A percentile compares a stretch with the other conserved stretches of the same genome.
Evolutionary conservation across 2,113 vertebrate species (phyloP).

Genomic region (Calidris pugnax): DNA sequence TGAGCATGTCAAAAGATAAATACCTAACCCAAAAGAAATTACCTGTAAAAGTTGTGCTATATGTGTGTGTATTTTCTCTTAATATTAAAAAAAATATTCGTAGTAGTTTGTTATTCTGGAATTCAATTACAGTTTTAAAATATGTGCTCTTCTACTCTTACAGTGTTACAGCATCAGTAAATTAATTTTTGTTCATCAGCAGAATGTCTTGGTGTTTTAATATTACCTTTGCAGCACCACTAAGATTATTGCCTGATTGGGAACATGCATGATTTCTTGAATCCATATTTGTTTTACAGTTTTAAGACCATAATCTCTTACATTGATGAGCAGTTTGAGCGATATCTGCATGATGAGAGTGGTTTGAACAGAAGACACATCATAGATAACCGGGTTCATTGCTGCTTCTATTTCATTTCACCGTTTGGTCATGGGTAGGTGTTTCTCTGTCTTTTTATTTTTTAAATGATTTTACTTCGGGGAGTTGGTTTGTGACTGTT

Average conservation of each 20-base stretch:
- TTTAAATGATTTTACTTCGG: background rate
- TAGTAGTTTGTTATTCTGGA: background rate
- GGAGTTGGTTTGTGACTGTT: background rate
- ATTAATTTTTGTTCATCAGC: background rate
- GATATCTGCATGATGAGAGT: conserved; percentile 97
- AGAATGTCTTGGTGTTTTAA: background rate
- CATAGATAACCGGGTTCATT: conserved; percentile 95
- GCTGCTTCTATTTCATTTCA: conserved; percentile 99
- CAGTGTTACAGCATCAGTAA: background rate
- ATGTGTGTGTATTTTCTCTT: background rate
- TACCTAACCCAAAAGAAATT: background rate
- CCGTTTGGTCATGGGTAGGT: conserved; percentile 95
- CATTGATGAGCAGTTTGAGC: conserved; percentile 97
- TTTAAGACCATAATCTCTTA: conserved; percentile 98
- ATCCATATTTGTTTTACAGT: conserved; percentile 65
- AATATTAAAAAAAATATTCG: no score
- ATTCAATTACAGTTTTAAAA: background rate
- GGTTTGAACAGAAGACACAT: conserved; percentile 95
- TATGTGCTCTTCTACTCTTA: background rate
- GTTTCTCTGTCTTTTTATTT: background rate
- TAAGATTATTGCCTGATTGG: background rate
- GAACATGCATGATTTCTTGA: background rate
- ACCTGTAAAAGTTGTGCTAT: background rate
- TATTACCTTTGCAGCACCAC: background rate
- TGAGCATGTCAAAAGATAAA: background rate